Evolutionary conservation across 2,888 invertebrate genomes (phyloP).

Genomic region (Drosophila lacicola): DNA sequence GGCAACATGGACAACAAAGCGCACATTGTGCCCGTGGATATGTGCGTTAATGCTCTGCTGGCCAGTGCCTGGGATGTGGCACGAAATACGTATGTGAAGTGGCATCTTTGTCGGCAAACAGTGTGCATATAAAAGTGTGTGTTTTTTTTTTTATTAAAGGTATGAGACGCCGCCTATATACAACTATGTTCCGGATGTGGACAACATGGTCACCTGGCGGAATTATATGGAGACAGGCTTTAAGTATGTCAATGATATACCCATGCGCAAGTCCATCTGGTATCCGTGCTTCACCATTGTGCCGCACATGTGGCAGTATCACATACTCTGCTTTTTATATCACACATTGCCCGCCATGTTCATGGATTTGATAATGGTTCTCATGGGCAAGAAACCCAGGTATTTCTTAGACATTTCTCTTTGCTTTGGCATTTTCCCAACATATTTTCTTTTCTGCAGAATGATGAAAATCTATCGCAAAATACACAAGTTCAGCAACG

Average conservation of each 20-base stretch:
- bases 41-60: slow-evolving; percentile 85
- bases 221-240: slow-evolving; percentile 86
- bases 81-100: slow-evolving; percentile 79
- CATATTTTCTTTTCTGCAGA: slow-evolving; percentile 84
- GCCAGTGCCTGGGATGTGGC: slow-evolving; percentile 86
- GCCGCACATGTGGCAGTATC: slow-evolving; percentile 85
- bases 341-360: slow-evolving; percentile 89
- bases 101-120: not conserved
- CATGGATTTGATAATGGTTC: slow-evolving; percentile 86
- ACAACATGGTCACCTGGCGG: slow-evolving; percentile 94
- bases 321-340: slow-evolving; percentile 87
- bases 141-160: slow-evolving; percentile 26
- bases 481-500: slow-evolving; percentile 92
- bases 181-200: slow-evolving; percentile 94
- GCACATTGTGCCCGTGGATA: slow-evolving; percentile 86
- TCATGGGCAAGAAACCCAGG: slow-evolving; percentile 84
- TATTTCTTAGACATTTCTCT: slow-evolving; percentile 44
- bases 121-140: not conserved
- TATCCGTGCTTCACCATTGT: slow-evolving; percentile 87
- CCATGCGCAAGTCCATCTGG: slow-evolving; percentile 90
- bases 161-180: slow-evolving; percentile 86
- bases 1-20: slow-evolving; percentile 84
- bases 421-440: not conserved
- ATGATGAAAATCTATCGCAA: slow-evolving; percentile 93
- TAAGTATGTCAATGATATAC: slow-evolving; percentile 86